A percentile compares a stretch with the other conserved stretches of the same genome.
Conservation (phyloP, 2,797 vertebrate species). For the Macropodus opercularis region DNA sequence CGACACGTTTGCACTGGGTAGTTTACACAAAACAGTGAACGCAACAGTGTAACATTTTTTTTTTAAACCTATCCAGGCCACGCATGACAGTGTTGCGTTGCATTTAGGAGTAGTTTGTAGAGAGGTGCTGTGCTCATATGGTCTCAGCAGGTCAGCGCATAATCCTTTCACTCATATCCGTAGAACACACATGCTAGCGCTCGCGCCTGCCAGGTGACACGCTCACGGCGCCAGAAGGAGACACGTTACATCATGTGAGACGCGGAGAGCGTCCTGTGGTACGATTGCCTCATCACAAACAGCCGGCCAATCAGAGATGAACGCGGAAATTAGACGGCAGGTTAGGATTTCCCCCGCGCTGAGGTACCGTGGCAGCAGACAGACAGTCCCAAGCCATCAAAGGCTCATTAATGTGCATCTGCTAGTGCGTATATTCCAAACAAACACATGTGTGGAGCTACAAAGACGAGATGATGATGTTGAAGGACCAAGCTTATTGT, state of each 20-base stretch:
- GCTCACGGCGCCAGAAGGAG: slow-evolving; percentile 49
- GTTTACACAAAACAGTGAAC: slow-evolving; percentile 16
- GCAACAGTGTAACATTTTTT: slow-evolving; percentile 9
- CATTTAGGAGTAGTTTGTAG: slow-evolving; percentile 36
- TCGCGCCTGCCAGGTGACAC: slow-evolving; percentile 56
- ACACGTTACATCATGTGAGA: slow-evolving; percentile 44
- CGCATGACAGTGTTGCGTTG: slow-evolving; percentile 35
- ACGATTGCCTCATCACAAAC: neutral
- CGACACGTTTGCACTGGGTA: neutral
- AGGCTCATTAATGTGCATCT: neutral
- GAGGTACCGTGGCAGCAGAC: neutral
- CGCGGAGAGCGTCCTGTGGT: slow-evolving; percentile 17
- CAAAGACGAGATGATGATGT: neutral
- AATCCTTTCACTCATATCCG: slow-evolving; percentile 74
- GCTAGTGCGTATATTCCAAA: no score
- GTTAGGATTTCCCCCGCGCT: slow-evolving; percentile 27
- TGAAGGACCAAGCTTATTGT: slow-evolving; percentile 38
- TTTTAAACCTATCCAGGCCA: no score
- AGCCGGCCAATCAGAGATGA: slow-evolving; percentile 30
- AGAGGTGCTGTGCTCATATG: slow-evolving; percentile 57
- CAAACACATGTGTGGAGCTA: no score
- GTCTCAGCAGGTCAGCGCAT: slow-evolving; percentile 68
- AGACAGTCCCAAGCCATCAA: neutral
- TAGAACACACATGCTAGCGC: slow-evolving; percentile 58
- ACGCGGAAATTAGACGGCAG: neutral